phyloP scores from a whole-genome alignment of 2,888 invertebrate species.

The Xylota sylvarum region DNA sequence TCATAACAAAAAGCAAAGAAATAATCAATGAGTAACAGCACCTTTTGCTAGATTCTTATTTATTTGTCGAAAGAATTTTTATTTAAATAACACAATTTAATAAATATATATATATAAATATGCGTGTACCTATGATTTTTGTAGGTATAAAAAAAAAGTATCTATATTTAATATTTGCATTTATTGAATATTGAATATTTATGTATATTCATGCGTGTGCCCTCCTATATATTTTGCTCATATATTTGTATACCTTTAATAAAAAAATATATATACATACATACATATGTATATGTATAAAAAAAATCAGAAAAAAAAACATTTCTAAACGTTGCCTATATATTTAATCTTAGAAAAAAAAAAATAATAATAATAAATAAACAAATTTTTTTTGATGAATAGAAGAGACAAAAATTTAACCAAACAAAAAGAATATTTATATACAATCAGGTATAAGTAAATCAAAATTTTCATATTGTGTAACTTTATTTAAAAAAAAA shows the following conservation, averaged over 20 bases:
- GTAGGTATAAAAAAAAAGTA: conserved; percentile 71
- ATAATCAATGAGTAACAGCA: conserved; percentile 30
- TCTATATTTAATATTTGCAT: conserved; percentile 76
- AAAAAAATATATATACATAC: conserved; percentile 41
- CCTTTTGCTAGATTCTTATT: conserved; percentile 17
- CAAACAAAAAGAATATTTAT: conserved; percentile 67
- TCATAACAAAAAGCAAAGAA: too few relatives aligned
- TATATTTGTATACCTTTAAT: conserved; percentile 77
- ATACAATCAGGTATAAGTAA: conserved; percentile 77
- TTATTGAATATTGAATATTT: conserved; percentile 76
- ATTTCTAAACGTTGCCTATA: conserved; percentile 77
- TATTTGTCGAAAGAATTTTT: conserved; percentile 24
- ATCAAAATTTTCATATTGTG: conserved; percentile 74
- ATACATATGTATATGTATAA: conserved; percentile 47
- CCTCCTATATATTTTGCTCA: conserved; percentile 78
- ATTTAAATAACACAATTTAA: conserved; percentile 42
- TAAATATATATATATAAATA: conserved; percentile 55
- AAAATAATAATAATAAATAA: conserved; percentile 26
- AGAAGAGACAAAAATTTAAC: conserved; percentile 33
- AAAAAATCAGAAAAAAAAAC: conserved; percentile 66
- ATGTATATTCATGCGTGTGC: conserved; percentile 77
- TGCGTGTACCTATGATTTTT: conserved; percentile 76
- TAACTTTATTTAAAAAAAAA: conserved; percentile 35
- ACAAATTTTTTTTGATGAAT: conserved; percentile 34
- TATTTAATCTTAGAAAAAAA: conserved; percentile 69